phyloP scores from a whole-genome alignment of 2,113 vertebrate species.

The Myrmophylax atrothorax region DNA sequence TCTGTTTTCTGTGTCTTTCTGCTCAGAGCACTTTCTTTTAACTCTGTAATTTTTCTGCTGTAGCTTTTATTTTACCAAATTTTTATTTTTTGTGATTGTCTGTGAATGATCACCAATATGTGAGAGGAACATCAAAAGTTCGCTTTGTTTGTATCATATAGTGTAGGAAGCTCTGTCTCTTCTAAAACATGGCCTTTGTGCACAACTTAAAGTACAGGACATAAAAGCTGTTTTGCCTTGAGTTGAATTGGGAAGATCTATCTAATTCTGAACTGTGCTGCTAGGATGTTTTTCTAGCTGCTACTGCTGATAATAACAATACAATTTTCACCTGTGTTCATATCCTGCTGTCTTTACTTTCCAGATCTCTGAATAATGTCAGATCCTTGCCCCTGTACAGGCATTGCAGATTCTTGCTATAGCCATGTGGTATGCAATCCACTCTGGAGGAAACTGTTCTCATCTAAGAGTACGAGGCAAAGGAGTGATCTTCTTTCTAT shows the following conservation, averaged over 20 bases:
- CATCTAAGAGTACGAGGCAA: neutral
- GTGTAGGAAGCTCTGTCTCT: neutral
- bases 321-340: neutral
- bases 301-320: neutral
- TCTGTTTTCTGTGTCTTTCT: neutral
- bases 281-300: neutral
- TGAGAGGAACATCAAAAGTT: neutral
- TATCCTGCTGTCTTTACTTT: neutral
- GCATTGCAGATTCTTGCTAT: neutral
- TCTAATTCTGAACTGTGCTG: neutral
- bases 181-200: neutral
- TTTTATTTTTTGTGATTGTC: neutral
- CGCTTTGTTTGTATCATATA: neutral
- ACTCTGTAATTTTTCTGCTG: neutral
- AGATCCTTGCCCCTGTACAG: neutral
- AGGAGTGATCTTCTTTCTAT: neutral
- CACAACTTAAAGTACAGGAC: neutral
- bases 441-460: fast-evolving
- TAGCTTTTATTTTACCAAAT: neutral
- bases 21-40: neutral
- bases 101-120: neutral
- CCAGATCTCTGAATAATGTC: neutral
- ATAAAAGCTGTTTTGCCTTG: neutral
- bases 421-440: neutral
- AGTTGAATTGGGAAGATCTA: neutral